phyloP scores from a whole-genome alignment of 2,797 vertebrate genomes.

The Etheostoma nigrum region DNA sequence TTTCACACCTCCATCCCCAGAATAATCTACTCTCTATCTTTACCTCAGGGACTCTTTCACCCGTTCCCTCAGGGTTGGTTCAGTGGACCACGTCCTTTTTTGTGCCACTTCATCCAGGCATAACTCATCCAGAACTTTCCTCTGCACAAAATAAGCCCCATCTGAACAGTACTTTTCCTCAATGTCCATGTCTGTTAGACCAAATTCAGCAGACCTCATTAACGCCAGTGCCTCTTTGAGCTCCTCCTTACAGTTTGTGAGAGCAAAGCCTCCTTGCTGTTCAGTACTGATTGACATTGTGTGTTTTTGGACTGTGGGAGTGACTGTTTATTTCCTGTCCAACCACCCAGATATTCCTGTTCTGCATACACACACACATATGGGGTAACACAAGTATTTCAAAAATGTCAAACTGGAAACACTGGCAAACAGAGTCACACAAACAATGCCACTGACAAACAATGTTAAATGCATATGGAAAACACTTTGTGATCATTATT shows the following conservation, averaged over 20 bases:
- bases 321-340: slow-evolving; percentile 40
- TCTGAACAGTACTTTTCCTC: slow-evolving; percentile 17
- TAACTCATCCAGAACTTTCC: slow-evolving; percentile 83
- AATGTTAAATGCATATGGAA: not conserved
- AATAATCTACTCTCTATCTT: slow-evolving; percentile 26
- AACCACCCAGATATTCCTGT: slow-evolving; percentile 15
- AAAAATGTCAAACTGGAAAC: not conserved
- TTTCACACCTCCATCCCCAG: not conserved
- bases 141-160: slow-evolving; percentile 73
- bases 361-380: slow-evolving; percentile 46
- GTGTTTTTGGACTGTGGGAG: slow-evolving; percentile 62
- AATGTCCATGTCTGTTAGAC: slow-evolving; percentile 30
- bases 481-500: not conserved
- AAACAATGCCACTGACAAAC: not conserved
- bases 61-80: slow-evolving; percentile 58
- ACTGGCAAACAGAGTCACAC: not conserved
- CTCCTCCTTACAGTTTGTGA: slow-evolving; percentile 2
- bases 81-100: slow-evolving; percentile 65
- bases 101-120: slow-evolving; percentile 86
- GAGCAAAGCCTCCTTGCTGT: slow-evolving; percentile 14
- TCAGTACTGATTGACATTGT: slow-evolving; percentile 33
- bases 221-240: not conserved
- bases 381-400: not conserved
- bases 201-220: not conserved
- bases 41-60: slow-evolving; percentile 78